A percentile compares a stretch with the other conserved stretches of the same genome.
phyloP scores from a whole-genome alignment of 2,888 invertebrate species.

The Meandrusa payeni region DNA sequence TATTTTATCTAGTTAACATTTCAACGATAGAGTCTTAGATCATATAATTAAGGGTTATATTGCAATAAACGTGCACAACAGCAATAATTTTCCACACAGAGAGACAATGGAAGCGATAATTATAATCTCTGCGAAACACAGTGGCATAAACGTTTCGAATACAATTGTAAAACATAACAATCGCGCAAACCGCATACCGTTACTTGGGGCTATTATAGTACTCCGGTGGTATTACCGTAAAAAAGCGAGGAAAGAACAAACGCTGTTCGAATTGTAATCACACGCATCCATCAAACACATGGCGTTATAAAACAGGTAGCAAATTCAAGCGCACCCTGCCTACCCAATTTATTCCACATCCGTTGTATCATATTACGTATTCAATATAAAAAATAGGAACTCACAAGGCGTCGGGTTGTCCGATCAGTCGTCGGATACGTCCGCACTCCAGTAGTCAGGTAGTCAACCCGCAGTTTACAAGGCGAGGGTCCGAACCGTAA shows the following conservation, averaged over 20 bases:
- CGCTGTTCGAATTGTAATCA: slow-evolving; percentile 30
- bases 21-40: neutral
- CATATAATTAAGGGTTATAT: slow-evolving; percentile 10
- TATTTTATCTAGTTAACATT: slow-evolving; percentile 1
- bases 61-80: slow-evolving; percentile 2
- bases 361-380: slow-evolving; percentile 74
- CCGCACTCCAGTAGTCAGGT: slow-evolving; percentile 69
- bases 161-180: slow-evolving; percentile 58
- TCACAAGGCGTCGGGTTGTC: slow-evolving; percentile 69
- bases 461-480: slow-evolving; percentile 74
- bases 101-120: slow-evolving; percentile 35
- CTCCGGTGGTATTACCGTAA: slow-evolving; percentile 39
- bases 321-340: slow-evolving; percentile 68
- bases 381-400: slow-evolving; percentile 49
- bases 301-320: slow-evolving; percentile 75
- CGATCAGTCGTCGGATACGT: slow-evolving; percentile 60
- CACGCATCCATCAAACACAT: slow-evolving; percentile 47
- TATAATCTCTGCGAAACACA: slow-evolving; percentile 61
- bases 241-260: slow-evolving; percentile 44
- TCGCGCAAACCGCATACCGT: slow-evolving; percentile 43
- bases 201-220: slow-evolving; percentile 61
- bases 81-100: slow-evolving; percentile 20
- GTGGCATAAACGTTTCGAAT: slow-evolving; percentile 66
- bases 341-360: slow-evolving; percentile 79
- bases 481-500: slow-evolving; percentile 53